phyloP scores from a whole-genome alignment of 1,140 invertebrate genomes.

The Bombus waltoni region DNA sequence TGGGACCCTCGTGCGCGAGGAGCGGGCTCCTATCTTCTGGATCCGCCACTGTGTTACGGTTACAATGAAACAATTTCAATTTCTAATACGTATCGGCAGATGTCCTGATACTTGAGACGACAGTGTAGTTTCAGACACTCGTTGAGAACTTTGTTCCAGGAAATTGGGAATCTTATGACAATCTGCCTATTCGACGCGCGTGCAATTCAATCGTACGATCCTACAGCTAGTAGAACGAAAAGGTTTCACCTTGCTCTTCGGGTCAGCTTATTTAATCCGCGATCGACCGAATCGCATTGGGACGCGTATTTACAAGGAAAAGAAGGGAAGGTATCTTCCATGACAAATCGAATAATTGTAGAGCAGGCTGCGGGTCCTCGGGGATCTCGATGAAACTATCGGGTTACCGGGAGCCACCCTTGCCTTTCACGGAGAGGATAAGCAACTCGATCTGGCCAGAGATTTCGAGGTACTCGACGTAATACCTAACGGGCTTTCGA shows the following conservation, averaged over 20 bases:
- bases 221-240: background rate
- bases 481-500: slow-evolving; percentile 16
- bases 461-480: slow-evolving; percentile 56
- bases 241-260: background rate
- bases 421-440: slow-evolving; percentile 37
- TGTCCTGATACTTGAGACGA: too few species aligned
- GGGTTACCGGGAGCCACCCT: slow-evolving; percentile 42
- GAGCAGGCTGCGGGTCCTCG: slow-evolving; percentile 35
- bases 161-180: background rate
- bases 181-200: background rate
- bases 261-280: slow-evolving; percentile 19
- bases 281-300: background rate
- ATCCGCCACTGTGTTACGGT: too few species aligned
- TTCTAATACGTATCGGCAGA: too few species aligned
- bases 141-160: background rate
- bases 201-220: background rate
- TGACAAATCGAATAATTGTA: slow-evolving; percentile 60
- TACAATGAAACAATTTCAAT: too few species aligned
- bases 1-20: too few species aligned
- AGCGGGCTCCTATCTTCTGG: too few species aligned
- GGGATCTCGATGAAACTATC: slow-evolving; percentile 55
- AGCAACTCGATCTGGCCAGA: slow-evolving; percentile 53
- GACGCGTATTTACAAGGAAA: background rate
- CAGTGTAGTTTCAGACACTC: too few species aligned
- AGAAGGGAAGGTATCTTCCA: slow-evolving; percentile 21